Percentiles rank a stretch among this genome's conserved stretches.
phyloP scores from a whole-genome alignment of 2,113 vertebrate genomes.

The Dermatemys mawii region DNA sequence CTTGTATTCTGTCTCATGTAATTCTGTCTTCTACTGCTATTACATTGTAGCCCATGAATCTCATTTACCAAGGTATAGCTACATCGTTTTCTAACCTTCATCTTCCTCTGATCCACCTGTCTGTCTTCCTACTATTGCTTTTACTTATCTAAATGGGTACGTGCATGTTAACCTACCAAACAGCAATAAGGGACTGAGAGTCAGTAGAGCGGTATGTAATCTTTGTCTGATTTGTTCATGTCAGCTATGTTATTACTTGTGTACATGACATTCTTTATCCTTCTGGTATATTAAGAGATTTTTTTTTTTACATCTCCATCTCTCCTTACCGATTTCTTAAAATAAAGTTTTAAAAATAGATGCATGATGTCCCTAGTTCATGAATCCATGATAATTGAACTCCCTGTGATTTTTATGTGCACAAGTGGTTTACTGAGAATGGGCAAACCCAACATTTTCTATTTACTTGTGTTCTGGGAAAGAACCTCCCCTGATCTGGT shows the following conservation, averaged over 20 bases:
- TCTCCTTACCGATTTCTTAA: neutral
- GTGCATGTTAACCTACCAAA: neutral
- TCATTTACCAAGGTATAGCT: neutral
- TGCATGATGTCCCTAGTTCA: neutral
- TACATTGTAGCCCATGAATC: neutral
- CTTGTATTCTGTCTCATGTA: neutral
- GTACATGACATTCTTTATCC: neutral
- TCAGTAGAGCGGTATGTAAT: neutral
- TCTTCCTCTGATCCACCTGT: neutral
- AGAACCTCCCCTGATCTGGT: neutral
- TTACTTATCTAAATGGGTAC: neutral
- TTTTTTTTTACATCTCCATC: neutral
- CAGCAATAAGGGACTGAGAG: neutral
- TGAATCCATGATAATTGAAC: neutral
- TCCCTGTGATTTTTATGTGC: neutral
- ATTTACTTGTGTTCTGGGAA: neutral
- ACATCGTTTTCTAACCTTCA: neutral
- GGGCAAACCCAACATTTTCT: neutral
- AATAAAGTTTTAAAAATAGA: neutral
- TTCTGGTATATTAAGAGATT: neutral
- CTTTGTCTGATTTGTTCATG: neutral
- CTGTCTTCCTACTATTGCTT: neutral
- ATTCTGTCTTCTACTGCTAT: neutral
- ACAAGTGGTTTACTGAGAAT: neutral
- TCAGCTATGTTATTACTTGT: neutral